Evolutionary conservation across 2,113 vertebrate genomes (phyloP), one percentile per base, ranked within the genome.

Genomic region (Pseudopipra pipra): DNA sequence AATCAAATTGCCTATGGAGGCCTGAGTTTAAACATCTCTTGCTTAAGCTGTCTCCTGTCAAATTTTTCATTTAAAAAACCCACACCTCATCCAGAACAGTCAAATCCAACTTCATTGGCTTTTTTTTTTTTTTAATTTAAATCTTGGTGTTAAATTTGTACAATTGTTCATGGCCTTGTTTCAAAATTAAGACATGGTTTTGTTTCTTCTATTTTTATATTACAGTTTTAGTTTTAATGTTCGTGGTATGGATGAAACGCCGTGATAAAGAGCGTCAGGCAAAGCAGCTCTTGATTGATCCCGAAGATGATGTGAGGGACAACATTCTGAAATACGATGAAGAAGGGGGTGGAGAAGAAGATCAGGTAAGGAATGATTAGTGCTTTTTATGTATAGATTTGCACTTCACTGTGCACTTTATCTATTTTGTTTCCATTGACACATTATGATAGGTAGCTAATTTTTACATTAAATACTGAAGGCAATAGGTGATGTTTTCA

Each of bases 241-340:
- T 99, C 16, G 99, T 99, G 89, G 98, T 99, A 33, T 99, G 99
- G 99, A 99, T 99, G 99, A 99, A 99, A 91, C 98, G 99, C 9
- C 98, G 99, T 14, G 99, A 99, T 95, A 99, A 99, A 78, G 99
- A 99, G 66, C 98, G 99, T 22, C 99, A 99, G 94, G 99, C 98
- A 90, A 99, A 99, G 96, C 99, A 99, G 97, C 98, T 99, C 71
- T 97, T 99, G 85, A 99, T 99, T 46, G 99, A 99, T 94, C 99
- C 99, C 1, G 99, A 99, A 96, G 99, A 99, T 90, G 99, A 99
- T 61, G 99, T 99, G 71, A 97, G 99, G 87, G 99, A 99, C 98
- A 99, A 99, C 96, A 99, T 99, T 93, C 97, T 99, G 85, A 99
- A 99, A 96, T 99, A 99, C 0, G 99, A 99, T n/a, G 99, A 99